Base-by-base conservation (phyloP, 2,888 invertebrate genomes). In the Hypsopygia costalis region DNA sequence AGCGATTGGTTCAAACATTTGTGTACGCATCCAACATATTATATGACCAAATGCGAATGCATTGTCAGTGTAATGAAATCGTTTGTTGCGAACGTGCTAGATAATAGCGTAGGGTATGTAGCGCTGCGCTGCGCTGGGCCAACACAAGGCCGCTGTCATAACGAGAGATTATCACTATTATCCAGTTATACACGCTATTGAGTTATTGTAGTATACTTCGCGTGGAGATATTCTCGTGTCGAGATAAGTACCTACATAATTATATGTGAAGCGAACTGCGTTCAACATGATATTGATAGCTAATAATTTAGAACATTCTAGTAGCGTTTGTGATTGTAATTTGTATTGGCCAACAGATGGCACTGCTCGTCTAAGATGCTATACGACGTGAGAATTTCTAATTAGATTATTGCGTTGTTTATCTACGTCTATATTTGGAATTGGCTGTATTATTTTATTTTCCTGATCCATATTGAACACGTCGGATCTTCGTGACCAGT, bases 181-280 rank as follows among this genome's bases (percentile, higher is more conserved):
- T 85, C 80, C 82, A 82, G 82, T 83, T 83, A 82, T 69, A 62
- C 60, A 65, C 64, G 69, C 62, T 64, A 67, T 65, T 61, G 69
- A 71, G 69, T 69, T 73, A 72, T 70, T 69, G 69, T 68, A 65
- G 63, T 68, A n/a, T n/a, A 65, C 67, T 66, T 63, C 63, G 53
- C 58, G 54, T 48, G 54, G 55, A 59, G 64, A 61, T 59, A 54
- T 65, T 64, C 55, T 56, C 55, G 56, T 52, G 47, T 51, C 49
- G 43, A 52, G 55, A 36, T 43, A 43, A 34, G 41, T 41, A 34
- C 30, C 49, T 43, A 52, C 54, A 36, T 43, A 43, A 34, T 40
- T 41, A 34, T 21, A 30, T 20, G 22, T 22, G 36, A 37, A 31
- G 36, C 30, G 11, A 16, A 21, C 16, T 31, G 30, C 11, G 8